Percentiles rank a stretch among this genome's conserved stretches.
These are phyloP conservation scores for Pygmarrhopalites habei DNA, from an alignment of 1,140 invertebrate genomes.

Conservation along the genomic window DNA sequence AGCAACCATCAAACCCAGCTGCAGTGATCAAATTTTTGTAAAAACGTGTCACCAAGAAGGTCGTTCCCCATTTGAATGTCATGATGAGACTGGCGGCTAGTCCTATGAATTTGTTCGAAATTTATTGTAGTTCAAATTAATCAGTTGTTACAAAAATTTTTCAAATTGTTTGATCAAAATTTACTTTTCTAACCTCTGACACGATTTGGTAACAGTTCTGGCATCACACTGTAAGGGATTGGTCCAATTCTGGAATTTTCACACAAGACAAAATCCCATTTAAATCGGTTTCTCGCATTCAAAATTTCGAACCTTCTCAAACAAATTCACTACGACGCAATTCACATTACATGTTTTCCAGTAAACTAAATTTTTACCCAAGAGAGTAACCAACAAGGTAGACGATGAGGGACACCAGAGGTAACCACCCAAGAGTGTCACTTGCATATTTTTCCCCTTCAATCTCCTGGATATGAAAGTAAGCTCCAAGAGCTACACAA, in stretches of 20 bases:
- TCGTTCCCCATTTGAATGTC: constrained; percentile 9
- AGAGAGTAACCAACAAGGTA: constrained; percentile 55
- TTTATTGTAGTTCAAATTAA: no score
- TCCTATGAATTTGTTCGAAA: no score
- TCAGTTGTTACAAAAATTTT: no score
- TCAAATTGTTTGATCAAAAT: no score
- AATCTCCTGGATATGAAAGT: constrained; percentile 40
- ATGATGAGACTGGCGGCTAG: constrained; percentile 10
- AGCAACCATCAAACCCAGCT: constrained; percentile 45
- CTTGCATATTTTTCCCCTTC: constrained; percentile 16
- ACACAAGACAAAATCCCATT: neutral
- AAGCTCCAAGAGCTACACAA: constrained; percentile 40
- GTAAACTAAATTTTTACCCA: neutral
- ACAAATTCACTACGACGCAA: neutral
- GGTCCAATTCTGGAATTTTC: neutral
- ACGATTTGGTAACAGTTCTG: constrained; percentile 51
- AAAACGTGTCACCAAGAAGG: constrained; percentile 45
- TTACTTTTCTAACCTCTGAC: neutral
- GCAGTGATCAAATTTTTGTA: constrained; percentile 44
- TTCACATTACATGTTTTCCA: neutral
- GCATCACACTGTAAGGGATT: neutral
- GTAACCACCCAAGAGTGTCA: constrained; percentile 55
- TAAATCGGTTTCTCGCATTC: neutral
- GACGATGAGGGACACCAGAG: constrained; percentile 59
- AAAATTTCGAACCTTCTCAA: neutral